Conservation (phyloP, 1,140 invertebrate species). For the Temnothorax nylanderi region DNA sequence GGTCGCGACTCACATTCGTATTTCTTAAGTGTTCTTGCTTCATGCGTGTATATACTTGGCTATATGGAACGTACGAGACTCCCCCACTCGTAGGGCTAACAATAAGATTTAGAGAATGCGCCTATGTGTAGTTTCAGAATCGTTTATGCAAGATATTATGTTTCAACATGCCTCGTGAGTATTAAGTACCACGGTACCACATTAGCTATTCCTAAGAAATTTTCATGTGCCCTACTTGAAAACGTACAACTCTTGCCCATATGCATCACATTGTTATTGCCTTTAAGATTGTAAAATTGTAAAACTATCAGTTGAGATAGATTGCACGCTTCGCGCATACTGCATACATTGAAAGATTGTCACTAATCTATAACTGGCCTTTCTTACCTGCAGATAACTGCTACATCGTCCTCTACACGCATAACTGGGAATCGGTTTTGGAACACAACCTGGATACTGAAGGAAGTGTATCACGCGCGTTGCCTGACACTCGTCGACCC, state of each 20-base stretch:
- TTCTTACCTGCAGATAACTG: slow-evolving; percentile 95
- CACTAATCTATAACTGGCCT: slow-evolving; percentile 13
- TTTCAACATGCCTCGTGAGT: neutral
- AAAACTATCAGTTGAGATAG: neutral
- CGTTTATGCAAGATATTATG: neutral
- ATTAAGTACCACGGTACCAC: neutral
- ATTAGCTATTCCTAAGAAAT: neutral
- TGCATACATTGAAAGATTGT: neutral
- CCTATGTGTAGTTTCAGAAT: neutral
- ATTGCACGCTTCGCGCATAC: neutral
- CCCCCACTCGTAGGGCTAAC: too few relatives aligned
- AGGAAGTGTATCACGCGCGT: slow-evolving; percentile 96
- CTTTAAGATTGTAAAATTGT: too few relatives aligned
- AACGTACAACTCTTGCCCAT: neutral
- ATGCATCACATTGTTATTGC: neutral
- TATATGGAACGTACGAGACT: too few relatives aligned
- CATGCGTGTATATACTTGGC: too few relatives aligned
- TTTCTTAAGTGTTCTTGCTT: neutral
- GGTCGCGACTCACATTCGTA: too few relatives aligned
- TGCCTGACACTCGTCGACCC: slow-evolving; percentile 94
- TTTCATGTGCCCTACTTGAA: neutral
- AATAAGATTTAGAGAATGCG: neutral
- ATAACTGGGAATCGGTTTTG: slow-evolving; percentile 97
- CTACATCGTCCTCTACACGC: slow-evolving; percentile 96
- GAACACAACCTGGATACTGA: slow-evolving; percentile 96